These are phyloP conservation scores for Kuschelorhynchus macadamiae DNA, from an alignment of 2,888 invertebrate genomes.

Conservation along the genomic window DNA sequence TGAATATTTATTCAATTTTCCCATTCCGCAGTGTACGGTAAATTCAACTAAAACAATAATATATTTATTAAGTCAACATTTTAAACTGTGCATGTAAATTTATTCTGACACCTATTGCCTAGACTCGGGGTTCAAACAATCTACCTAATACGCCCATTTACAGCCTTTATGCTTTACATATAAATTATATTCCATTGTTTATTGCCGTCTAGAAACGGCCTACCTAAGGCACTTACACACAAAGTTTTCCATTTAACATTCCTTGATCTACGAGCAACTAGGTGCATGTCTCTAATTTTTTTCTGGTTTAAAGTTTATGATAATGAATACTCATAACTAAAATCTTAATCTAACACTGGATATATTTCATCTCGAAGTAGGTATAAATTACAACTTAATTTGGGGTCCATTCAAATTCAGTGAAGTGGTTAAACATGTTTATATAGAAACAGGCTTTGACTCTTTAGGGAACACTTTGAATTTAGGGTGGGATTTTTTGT, in stretches of 20 bases:
- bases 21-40: neutral
- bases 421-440: slow-evolving; percentile 50
- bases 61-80: slow-evolving; percentile 45
- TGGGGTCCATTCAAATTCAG: slow-evolving; percentile 50
- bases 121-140: slow-evolving; percentile 42
- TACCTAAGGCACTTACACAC: slow-evolving; percentile 38
- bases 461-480: neutral
- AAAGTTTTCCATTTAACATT: slow-evolving; percentile 39
- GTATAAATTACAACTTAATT: slow-evolving; percentile 57
- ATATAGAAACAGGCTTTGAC: neutral
- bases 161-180: slow-evolving; percentile 45
- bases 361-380: slow-evolving; percentile 54
- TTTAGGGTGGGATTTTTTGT: too few relatives aligned
- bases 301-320: slow-evolving; percentile 30
- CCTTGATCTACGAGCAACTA: slow-evolving; percentile 34
- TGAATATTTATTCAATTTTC: slow-evolving; percentile 19
- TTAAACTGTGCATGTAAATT: slow-evolving; percentile 38
- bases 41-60: slow-evolving; percentile 28
- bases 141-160: slow-evolving; percentile 48
- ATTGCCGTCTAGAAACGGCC: slow-evolving; percentile 34
- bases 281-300: slow-evolving; percentile 39
- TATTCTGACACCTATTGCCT: slow-evolving; percentile 44
- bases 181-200: slow-evolving; percentile 49
- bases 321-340: slow-evolving; percentile 31
- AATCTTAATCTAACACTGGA: slow-evolving; percentile 21